These are phyloP conservation scores for Hydraecia micacea DNA, from an alignment of 2,888 invertebrate genomes.

Conservation along the genomic window DNA sequence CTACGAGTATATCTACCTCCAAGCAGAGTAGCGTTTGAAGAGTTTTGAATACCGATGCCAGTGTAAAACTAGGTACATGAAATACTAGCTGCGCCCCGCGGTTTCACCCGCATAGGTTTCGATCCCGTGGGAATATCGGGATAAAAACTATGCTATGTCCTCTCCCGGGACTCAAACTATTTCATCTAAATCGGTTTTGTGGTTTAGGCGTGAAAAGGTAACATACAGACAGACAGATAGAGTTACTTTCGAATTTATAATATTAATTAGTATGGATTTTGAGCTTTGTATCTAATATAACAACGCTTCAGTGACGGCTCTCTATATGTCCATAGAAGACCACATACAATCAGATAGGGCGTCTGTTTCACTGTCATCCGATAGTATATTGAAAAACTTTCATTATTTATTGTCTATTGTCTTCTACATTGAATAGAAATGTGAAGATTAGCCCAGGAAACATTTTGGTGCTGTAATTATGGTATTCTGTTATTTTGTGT, in stretches of 20 bases:
- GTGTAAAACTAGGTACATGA: background rate
- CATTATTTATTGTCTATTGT: background rate
- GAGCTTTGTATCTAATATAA: background rate
- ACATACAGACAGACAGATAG: too few species aligned
- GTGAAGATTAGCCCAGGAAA: slow-evolving; percentile 51
- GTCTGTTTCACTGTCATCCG: background rate
- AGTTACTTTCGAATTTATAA: too few species aligned
- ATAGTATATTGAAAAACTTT: background rate
- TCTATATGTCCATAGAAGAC: too few species aligned
- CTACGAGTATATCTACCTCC: background rate
- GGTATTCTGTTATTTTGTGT: slow-evolving; percentile 57
- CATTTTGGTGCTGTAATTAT: slow-evolving; percentile 50
- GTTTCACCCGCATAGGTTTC: too few species aligned
- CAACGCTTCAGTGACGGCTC: too few species aligned
- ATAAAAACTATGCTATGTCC: too few species aligned
- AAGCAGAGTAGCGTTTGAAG: background rate
- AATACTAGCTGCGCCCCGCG: too few species aligned
- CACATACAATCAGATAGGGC: background rate
- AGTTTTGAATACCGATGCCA: background rate
- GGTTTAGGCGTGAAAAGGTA: too few species aligned
- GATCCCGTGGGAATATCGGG: too few species aligned
- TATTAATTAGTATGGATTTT: too few species aligned
- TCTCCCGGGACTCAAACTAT: too few species aligned
- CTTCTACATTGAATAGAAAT: slow-evolving; percentile 61
- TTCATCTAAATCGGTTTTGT: too few species aligned